A percentile compares a stretch with the other conserved stretches of the same genome.
Conservation (phyloP, 2,113 vertebrate species). For the Sylvietta virens region DNA sequence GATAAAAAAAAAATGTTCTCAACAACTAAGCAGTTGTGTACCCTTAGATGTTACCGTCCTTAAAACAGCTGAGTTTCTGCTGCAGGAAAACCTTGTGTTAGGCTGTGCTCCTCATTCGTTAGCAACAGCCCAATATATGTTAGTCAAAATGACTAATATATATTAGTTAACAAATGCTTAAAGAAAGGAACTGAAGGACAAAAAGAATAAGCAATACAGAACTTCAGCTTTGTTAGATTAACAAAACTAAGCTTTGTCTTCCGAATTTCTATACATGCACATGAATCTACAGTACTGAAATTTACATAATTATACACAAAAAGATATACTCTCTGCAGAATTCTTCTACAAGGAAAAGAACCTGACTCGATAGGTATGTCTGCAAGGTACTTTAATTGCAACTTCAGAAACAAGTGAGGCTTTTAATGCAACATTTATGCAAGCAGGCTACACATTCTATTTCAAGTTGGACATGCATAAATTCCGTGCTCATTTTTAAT, state of each 20-base stretch:
- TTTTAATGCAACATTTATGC: constrained; percentile 48
- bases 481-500: constrained; percentile 22
- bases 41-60: background rate
- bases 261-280: background rate
- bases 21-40: background rate
- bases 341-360: background rate
- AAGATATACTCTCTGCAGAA: background rate
- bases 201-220: background rate
- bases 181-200: constrained; percentile 9
- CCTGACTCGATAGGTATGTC: background rate
- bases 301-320: background rate
- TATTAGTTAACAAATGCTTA: background rate
- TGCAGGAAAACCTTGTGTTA: background rate
- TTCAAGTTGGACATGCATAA: constrained; percentile 17
- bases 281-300: background rate
- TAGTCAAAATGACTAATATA: background rate
- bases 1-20: background rate
- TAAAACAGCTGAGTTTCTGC: background rate
- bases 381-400: background rate
- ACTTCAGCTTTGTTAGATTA: background rate
- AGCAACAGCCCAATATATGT: background rate
- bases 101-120: background rate
- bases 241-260: background rate
- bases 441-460: constrained; percentile 52
- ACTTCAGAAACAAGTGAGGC: constrained; percentile 7